These are phyloP conservation scores for Meteorus cinctellus DNA, from an alignment of 2,888 invertebrate genomes.

Conservation along the genomic window DNA sequence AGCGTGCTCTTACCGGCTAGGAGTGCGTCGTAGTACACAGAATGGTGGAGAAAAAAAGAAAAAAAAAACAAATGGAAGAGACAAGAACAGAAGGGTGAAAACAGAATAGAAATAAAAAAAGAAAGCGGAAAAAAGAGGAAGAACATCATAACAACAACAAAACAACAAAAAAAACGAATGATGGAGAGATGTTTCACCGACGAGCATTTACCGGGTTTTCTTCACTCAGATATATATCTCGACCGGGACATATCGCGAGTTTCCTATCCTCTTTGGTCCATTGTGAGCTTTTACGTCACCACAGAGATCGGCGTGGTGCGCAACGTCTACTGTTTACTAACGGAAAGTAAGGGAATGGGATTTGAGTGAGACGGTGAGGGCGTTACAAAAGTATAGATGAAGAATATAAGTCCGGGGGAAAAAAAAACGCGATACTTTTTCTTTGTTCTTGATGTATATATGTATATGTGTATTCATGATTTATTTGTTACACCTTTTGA, in stretches of 20 bases:
- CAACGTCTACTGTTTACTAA: not conserved
- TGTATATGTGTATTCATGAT: not conserved
- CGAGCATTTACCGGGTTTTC: conserved; percentile 54
- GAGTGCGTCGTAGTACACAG: conserved; percentile 19
- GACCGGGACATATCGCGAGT: not conserved
- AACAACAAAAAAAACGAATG: conserved; percentile 8
- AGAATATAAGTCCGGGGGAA: not conserved
- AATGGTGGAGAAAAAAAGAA: not conserved
- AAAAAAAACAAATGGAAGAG: conserved; percentile 12
- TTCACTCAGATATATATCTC: conserved; percentile 44
- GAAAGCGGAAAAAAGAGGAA: conserved; percentile 1
- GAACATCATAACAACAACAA: not conserved
- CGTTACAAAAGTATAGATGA: not conserved
- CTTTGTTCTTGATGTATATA: not conserved
- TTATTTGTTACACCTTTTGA: not conserved
- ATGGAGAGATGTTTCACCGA: conserved; percentile 34
- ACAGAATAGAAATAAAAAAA: not conserved
- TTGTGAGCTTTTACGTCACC: not conserved
- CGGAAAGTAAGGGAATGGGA: not conserved
- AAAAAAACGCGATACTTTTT: not conserved
- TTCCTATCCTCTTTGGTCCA: not conserved
- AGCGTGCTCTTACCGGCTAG: conserved; percentile 51
- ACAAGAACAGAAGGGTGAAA: conserved; percentile 2
- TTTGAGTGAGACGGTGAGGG: not conserved
- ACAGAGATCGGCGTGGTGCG: not conserved